Conservation (phyloP, 2,797 vertebrate species). For the Diceros bicornis region DNA sequence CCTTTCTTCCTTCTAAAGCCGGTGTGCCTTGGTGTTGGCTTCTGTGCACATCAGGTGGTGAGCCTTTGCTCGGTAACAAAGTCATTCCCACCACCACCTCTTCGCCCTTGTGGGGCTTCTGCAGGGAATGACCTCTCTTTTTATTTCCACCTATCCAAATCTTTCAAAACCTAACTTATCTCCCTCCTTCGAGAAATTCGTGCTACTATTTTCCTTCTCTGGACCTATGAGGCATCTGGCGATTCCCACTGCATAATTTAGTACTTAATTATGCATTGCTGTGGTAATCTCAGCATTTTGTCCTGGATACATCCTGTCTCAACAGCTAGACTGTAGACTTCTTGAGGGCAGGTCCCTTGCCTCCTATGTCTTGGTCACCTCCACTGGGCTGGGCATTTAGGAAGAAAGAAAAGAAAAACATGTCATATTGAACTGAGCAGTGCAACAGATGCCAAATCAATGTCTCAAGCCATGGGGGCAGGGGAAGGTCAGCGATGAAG, state of each 20-base stretch:
- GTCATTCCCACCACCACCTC: neutral
- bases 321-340: neutral
- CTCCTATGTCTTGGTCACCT: neutral
- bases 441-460: neutral
- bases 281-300: neutral
- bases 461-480: neutral
- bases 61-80: no score
- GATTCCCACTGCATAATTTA: neutral
- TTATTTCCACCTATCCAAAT: neutral
- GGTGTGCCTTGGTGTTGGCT: no score
- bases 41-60: no score
- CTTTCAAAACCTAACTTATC: neutral
- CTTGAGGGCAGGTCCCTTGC: neutral
- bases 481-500: neutral
- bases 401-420: neutral
- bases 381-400: neutral
- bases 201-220: neutral
- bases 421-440: neutral
- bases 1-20: no score
- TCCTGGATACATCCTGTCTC: neutral
- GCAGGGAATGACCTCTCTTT: neutral
- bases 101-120: neutral
- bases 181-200: neutral
- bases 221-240: neutral
- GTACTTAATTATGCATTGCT: neutral